Evolutionary conservation across 2,888 invertebrate genomes (phyloP).

Genomic region (Eupeodes luniger): DNA sequence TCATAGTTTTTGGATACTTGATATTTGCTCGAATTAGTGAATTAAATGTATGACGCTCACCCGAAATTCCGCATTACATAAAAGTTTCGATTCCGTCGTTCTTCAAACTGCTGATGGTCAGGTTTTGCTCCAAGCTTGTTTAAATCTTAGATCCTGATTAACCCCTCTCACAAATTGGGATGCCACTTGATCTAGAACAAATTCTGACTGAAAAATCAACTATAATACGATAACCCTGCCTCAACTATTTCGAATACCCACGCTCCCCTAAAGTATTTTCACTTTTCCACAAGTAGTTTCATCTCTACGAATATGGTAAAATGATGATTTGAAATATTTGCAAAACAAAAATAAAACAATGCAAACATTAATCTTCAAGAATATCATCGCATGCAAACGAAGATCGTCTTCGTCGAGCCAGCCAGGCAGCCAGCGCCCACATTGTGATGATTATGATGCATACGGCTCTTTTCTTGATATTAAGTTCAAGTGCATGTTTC

Average conservation of each 20-base stretch:
- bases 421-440: conserved; percentile 18
- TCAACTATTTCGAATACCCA: background rate
- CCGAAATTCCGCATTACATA: too few species aligned
- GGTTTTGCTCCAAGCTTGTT: too few species aligned
- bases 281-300: background rate
- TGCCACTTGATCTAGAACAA: too few species aligned
- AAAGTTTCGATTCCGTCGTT: too few species aligned
- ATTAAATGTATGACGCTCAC: too few species aligned
- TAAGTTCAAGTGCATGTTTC: conserved; percentile 72
- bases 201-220: too few species aligned
- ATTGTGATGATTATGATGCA: background rate
- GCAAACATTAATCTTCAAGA: conserved; percentile 30
- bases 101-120: too few species aligned
- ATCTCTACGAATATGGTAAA: background rate
- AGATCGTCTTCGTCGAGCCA: background rate
- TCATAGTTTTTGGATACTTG: too few species aligned
- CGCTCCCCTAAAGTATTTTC: conserved; percentile 13
- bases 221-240: too few species aligned
- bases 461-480: conserved; percentile 29
- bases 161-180: too few species aligned
- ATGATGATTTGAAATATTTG: conserved; percentile 6
- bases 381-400: conserved; percentile 35
- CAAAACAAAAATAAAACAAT: conserved; percentile 10
- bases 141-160: too few species aligned
- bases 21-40: too few species aligned